Conservation (phyloP, 2,113 vertebrate species). For the Sapayoa aenigma region DNA sequence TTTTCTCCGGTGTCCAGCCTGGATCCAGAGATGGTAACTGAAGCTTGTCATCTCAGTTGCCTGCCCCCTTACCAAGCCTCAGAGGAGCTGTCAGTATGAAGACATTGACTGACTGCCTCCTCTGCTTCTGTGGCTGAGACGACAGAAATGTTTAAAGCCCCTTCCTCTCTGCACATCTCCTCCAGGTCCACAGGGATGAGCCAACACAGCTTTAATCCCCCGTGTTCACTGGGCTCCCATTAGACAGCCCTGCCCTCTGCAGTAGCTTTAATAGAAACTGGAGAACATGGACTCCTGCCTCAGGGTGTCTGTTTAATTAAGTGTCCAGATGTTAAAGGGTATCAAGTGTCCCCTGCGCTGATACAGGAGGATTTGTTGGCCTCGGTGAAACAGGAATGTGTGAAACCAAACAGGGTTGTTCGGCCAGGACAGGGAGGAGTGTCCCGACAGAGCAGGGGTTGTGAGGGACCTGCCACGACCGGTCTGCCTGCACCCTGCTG, state of each 20-base stretch:
- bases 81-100: background rate
- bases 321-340: background rate
- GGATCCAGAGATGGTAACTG: background rate
- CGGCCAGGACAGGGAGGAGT: fast-evolving
- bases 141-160: too few species aligned
- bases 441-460: too few species aligned
- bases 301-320: background rate
- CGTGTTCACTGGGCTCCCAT: background rate
- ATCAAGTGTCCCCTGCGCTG: background rate
- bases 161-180: background rate
- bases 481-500: fast-evolving
- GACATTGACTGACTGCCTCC: background rate
- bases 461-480: background rate
- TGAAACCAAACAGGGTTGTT: background rate
- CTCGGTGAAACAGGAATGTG: background rate
- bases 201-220: background rate
- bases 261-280: background rate
- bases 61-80: background rate
- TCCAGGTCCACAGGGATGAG: background rate
- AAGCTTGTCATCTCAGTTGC: background rate
- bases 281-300: background rate
- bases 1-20: background rate
- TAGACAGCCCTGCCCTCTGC: background rate
- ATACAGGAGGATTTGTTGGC: background rate
- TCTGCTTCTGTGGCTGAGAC: background rate